phyloP scores from a whole-genome alignment of 2,113 vertebrate species.

The Oplegnathus fasciatus region DNA sequence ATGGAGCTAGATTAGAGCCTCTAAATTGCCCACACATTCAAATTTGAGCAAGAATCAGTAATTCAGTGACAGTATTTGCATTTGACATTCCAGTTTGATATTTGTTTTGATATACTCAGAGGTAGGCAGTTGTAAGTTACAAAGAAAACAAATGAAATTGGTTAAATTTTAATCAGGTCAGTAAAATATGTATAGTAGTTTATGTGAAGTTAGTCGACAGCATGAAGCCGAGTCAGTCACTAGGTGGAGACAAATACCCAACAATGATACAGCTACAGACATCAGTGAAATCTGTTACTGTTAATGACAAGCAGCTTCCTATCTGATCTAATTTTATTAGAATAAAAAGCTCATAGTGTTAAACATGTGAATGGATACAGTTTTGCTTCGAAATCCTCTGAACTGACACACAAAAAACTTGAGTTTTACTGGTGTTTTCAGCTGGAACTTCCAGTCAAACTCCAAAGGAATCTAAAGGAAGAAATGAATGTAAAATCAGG shows the following conservation, averaged over 20 bases:
- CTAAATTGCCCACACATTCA: no score
- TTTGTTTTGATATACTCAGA: no score
- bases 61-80: no score
- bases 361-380: background rate
- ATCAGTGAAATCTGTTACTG: background rate
- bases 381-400: no score
- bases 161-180: no score
- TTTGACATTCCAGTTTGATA: no score
- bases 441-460: slow-evolving; percentile 50
- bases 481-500: background rate
- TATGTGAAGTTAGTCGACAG: background rate
- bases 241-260: slow-evolving; percentile 16
- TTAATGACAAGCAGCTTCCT: background rate
- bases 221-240: background rate
- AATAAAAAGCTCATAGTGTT: no score
- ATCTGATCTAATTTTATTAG: background rate
- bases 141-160: no score
- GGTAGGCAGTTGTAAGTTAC: no score
- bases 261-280: background rate
- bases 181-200: no score
- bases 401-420: slow-evolving; percentile 30
- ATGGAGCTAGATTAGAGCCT: no score
- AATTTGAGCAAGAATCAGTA: no score
- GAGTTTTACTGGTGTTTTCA: slow-evolving; percentile 58
- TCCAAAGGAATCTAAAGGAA: slow-evolving; percentile 68